Base-by-base conservation (phyloP, 2,888 invertebrate species). In the Melipona beecheii region DNA sequence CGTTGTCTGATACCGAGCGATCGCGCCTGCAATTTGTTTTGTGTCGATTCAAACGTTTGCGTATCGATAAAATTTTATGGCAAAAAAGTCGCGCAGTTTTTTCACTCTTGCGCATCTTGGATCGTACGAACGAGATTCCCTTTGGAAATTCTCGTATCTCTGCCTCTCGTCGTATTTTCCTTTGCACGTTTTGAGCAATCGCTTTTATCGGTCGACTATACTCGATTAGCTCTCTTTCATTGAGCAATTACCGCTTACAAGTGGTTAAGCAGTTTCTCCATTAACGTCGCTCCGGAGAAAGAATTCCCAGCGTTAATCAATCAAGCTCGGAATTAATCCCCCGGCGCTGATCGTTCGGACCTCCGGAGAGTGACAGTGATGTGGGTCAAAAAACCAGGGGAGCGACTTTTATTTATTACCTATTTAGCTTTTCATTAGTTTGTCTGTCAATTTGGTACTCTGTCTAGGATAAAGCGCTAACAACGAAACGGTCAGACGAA, bases 241-340 rank as follows among this genome's bases (percentile, higher is more conserved):
- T 15, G 15, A 31, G 15, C 36, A 65, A 36, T 65, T 65, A 36
- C 36, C 15, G 15, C 21, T 9, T 43, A 6, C 65, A 36, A 36
- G n/a, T 36, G n/a, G n/a, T 65, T 65, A 15, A 65, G 65, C 36
- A 36, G 13, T 64, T 64, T 64, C 21, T 66, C 36, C 36, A 49
- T 66, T 66, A 66, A 43, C 1, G 19, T 31, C 11, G 21, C 5
- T 21, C 5, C 31, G 4, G 15, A 21, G 21, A 65, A 17, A 54
- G n/a, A 52, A 52, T 69, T 52, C 69, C 21, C 50, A 52, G 19
- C 4, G 6, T 70, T 70, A 36, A 70, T 70, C 31, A 0, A 70
- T 70, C 70, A 70, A 31, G 15, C n/a, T 56, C 21, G 17, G 54
- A 70, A 70, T 27, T 31, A 36, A 19, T 64, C 64, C 64, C 31